Base-by-base conservation (phyloP, 2,113 vertebrate genomes). In the Microcebus tavaratra region DNA sequence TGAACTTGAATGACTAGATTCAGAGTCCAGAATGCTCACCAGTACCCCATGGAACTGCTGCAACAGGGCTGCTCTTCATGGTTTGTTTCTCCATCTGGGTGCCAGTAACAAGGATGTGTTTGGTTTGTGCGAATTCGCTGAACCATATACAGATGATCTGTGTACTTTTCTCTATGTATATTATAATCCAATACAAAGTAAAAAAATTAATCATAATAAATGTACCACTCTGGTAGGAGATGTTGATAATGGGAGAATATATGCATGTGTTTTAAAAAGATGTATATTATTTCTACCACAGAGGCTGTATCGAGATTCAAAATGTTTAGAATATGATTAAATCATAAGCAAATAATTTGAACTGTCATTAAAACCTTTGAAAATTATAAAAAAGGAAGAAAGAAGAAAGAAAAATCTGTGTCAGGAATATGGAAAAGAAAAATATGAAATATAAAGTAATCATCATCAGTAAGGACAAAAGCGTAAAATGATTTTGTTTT, bases 401-500 rank as follows among this genome's bases (percentile, higher is more conserved):
- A 89, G 31, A 57, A 57, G 42, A 27, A 48, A 36, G 59, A 31
- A 68, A 27, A 39, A 57, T 81, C 25, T 80, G 34, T 45, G 31
- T 85, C 7, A 59, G 82, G 48, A 81, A 73, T 7, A 39, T 79
- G 55, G 12, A 55, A 94, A 90, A 93, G 21, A 53, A 75, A 94
- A 85, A 61, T 34, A 85, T 21, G 36, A 75, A 57, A 55, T 14
- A 70, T 31, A 61, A 63, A 29, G 18, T 68, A 67, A 78, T 75
- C 73, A 61, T 90, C 45, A 39, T 53, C 50, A 48, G 68, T 67
- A 67, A 88, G 53, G 67, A 88, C 85, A 95, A 95, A 88, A 88
- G 65, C 48, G 90, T 78, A 67, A 78, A 85, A 72, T 59, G 3
- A 63, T 84, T 94, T 86, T 92, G 59, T 68, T 81, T 68, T 79